These are phyloP conservation scores for Plagiodera versicolora DNA, from an alignment of 2,888 invertebrate species.

Conservation along the genomic window DNA sequence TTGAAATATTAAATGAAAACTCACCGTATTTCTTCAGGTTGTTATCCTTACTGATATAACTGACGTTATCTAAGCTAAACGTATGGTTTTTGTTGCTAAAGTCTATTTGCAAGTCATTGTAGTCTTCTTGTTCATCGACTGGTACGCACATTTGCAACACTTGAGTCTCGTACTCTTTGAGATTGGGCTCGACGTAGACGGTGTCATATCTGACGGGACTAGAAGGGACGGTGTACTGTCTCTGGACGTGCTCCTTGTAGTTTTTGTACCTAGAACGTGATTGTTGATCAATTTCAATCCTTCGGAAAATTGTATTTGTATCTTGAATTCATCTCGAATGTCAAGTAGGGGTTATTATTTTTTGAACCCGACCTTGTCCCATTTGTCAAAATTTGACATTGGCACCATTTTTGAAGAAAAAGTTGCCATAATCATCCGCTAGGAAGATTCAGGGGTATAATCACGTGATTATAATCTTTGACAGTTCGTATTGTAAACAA, in stretches of 20 bases:
- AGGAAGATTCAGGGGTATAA: too few species aligned
- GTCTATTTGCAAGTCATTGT: constrained; percentile 79
- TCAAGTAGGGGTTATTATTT: too few species aligned
- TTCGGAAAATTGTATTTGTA: too few species aligned
- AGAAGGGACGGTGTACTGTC: constrained; percentile 60
- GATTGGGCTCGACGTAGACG: constrained; percentile 72
- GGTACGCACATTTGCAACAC: constrained; percentile 90
- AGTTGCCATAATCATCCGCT: too few species aligned
- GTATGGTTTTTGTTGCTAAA: constrained; percentile 87
- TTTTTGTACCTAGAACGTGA: constrained; percentile 73
- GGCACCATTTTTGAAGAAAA: too few species aligned
- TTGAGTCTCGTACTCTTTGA: constrained; percentile 95
- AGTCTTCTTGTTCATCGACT: constrained; percentile 78
- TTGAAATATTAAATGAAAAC: too few species aligned
- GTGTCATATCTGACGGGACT: constrained; percentile 71
- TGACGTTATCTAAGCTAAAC: constrained; percentile 85
- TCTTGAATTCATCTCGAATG: too few species aligned
- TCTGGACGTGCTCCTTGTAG: constrained; percentile 70
- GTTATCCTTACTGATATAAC: constrained; percentile 83
- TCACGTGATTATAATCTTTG: too few species aligned
- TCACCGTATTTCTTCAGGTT: constrained; percentile 61
- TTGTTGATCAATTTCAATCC: too few species aligned
- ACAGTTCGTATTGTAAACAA: too few species aligned
- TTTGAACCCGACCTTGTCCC: too few species aligned
- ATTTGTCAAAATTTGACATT: too few species aligned